Evolutionary conservation across 92 coral and sea anemone genomes (phyloP).

Genomic region (Heliopora coerulea): DNA sequence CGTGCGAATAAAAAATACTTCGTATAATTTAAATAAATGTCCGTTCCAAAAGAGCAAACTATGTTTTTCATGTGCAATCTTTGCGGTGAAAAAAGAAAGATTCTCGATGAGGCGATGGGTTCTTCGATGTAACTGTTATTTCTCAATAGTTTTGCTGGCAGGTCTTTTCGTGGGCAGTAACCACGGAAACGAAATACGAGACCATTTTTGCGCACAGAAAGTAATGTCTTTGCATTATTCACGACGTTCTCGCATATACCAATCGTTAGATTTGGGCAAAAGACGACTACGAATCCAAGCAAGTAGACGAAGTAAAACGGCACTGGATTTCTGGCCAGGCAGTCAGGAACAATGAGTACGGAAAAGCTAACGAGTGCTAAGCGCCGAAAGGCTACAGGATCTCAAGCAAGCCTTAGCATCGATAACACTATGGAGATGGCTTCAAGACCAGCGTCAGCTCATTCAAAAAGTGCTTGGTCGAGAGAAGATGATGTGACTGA

Average conservation of each 20-base stretch:
- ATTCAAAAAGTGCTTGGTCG: slow-evolving; percentile 94
- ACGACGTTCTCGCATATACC: slow-evolving; percentile 12
- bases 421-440: slow-evolving; percentile 89
- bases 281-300: not conserved
- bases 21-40: too few species aligned
- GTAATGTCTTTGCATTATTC: slow-evolving; percentile 20
- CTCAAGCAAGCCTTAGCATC: slow-evolving; percentile 90
- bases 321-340: slow-evolving; percentile 2
- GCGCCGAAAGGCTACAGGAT: slow-evolving; percentile 59
- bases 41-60: not conserved
- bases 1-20: too few species aligned
- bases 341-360: slow-evolving; percentile 14
- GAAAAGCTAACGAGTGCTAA: slow-evolving; percentile 30
- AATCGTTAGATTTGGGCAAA: too few species aligned
- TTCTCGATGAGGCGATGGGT: not conserved
- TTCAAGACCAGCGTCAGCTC: slow-evolving; percentile 77
- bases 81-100: not conserved
- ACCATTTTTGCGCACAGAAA: slow-evolving; percentile 6
- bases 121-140: slow-evolving; percentile 19
- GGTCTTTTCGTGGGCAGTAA: not conserved
- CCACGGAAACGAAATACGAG: slow-evolving; percentile 39
- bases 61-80: not conserved
- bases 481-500: slow-evolving; percentile 77
- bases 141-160: slow-evolving; percentile 35
- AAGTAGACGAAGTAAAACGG: slow-evolving; percentile 33